These are phyloP conservation scores for Popillia japonica DNA, from an alignment of 1,140 invertebrate genomes.

Conservation along the genomic window DNA sequence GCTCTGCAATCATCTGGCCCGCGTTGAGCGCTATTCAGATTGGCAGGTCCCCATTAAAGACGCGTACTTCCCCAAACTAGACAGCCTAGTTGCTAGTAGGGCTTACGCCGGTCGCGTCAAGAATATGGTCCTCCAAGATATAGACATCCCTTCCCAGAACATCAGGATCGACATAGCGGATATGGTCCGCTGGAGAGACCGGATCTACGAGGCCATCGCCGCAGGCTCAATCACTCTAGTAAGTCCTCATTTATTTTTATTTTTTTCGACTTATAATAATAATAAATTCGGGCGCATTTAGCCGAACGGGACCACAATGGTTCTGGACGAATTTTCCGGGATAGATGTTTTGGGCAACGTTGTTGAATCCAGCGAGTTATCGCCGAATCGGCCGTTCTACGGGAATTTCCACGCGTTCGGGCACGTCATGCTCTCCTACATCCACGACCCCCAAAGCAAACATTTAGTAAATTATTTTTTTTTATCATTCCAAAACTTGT, in stretches of 20 bases:
- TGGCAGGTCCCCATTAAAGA: constrained; percentile 69
- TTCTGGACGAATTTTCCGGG: constrained; percentile 70
- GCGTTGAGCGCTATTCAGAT: constrained; percentile 67
- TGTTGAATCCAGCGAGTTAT: constrained; percentile 72
- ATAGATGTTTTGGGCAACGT: constrained; percentile 82
- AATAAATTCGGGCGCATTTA: neutral
- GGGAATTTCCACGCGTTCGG: constrained; percentile 78
- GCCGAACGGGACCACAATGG: constrained; percentile 60
- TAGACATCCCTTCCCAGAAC: constrained; percentile 71
- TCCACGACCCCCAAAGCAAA: constrained; percentile 64
- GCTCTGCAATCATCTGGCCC: constrained; percentile 66
- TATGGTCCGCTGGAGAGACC: constrained; percentile 75
- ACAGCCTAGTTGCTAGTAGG: constrained; percentile 69
- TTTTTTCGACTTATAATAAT: too few relatives aligned
- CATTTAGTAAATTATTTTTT: neutral
- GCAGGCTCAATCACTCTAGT: constrained; percentile 66
- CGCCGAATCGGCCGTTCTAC: constrained; percentile 71
- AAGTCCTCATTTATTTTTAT: neutral
- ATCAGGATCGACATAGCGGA: constrained; percentile 71
- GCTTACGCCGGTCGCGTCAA: constrained; percentile 69
- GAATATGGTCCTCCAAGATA: constrained; percentile 66
- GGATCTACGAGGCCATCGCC: constrained; percentile 78
- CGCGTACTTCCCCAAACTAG: constrained; percentile 76
- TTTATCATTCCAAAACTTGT: neutral
- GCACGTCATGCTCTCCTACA: constrained; percentile 68